phyloP scores from a whole-genome alignment of 2,888 invertebrate genomes.

The Macrosoma leucophasiata region DNA sequence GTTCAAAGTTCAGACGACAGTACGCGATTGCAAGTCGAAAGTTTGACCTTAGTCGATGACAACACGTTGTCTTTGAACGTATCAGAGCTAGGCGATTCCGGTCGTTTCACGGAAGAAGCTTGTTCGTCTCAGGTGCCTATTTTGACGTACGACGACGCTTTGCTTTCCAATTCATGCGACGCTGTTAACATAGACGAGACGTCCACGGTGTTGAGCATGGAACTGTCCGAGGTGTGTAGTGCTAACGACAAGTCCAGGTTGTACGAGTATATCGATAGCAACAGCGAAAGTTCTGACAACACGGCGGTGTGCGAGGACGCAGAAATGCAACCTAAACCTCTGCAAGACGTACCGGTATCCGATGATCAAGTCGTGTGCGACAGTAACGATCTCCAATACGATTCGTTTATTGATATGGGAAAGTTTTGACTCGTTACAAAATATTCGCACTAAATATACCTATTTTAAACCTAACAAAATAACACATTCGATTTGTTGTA shows the following conservation, averaged over 20 bases:
- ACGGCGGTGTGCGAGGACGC: conserved; percentile 55
- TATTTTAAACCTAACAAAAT: no score
- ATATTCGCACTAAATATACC: no score
- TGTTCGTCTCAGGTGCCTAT: conserved; percentile 49
- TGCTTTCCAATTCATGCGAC: conserved; percentile 57
- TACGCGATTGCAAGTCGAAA: not conserved
- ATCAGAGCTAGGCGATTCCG: conserved; percentile 60
- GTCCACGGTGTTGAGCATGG: conserved; percentile 27
- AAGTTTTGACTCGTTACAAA: conserved; percentile 53
- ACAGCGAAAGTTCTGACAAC: conserved; percentile 55
- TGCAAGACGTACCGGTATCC: conserved; percentile 27
- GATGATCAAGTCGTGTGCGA: conserved; percentile 48
- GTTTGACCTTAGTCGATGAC: conserved; percentile 39
- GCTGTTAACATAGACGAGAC: conserved; percentile 45
- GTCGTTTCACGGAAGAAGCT: conserved; percentile 61
- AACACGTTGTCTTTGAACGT: conserved; percentile 45
- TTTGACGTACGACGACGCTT: conserved; percentile 50
- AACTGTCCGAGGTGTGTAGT: conserved; percentile 23
- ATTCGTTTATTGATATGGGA: conserved; percentile 72
- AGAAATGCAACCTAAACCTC: conserved; percentile 28
- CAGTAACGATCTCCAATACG: conserved; percentile 63
- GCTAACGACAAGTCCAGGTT: conserved; percentile 29
- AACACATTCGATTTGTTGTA: no score
- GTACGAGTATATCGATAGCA: conserved; percentile 58
- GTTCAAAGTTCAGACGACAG: conserved; percentile 27